Evolutionary conservation across 2,113 vertebrate species (phyloP).

Genomic region (Platycercus adscitus): DNA sequence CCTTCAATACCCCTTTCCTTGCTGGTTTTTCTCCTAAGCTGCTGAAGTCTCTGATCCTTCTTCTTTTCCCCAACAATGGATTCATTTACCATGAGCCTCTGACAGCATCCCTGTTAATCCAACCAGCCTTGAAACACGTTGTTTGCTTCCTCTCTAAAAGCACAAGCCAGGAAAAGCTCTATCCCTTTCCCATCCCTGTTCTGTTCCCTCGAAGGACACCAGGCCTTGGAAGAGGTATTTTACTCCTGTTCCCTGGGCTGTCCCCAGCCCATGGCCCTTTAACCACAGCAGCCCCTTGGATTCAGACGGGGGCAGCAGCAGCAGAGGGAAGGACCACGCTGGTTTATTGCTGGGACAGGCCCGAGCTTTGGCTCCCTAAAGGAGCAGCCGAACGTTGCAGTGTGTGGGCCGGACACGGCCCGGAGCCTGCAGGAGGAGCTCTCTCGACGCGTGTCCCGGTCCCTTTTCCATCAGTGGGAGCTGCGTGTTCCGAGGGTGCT

Average conservation of each 20-base stretch:
- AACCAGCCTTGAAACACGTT: accelerated
- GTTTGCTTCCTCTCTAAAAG: neutral
- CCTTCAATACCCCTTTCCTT: too few relatives aligned
- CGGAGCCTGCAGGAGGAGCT: conserved; percentile 4
- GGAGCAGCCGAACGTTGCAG: neutral
- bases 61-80: too few relatives aligned
- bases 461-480: accelerated
- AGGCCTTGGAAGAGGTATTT: neutral
- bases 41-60: too few relatives aligned
- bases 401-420: accelerated
- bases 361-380: accelerated
- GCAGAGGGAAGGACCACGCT: accelerated
- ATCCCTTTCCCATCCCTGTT: neutral
- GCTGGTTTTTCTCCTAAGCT: too few relatives aligned
- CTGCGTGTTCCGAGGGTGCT: accelerated
- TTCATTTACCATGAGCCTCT: too few relatives aligned
- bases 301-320: neutral
- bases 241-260: neutral
- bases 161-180: neutral
- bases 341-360: neutral
- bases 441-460: accelerated
- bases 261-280: neutral
- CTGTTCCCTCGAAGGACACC: neutral
- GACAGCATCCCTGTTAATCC: neutral
- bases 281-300: accelerated